phyloP scores from a whole-genome alignment of 2,113 vertebrate genomes.

The Seriola aureovittata region DNA sequence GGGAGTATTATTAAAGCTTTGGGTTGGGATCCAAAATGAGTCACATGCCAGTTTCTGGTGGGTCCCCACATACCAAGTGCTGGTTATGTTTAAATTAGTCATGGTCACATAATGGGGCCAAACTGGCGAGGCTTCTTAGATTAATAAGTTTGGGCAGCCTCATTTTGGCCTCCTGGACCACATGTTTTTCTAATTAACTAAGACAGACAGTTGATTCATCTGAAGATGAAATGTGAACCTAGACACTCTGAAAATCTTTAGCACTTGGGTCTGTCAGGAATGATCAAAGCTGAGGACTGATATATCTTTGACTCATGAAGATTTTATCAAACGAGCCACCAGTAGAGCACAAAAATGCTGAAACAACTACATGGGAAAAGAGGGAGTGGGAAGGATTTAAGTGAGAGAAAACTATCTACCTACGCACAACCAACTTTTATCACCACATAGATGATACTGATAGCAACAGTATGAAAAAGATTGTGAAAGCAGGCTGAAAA shows the following conservation, averaged over 20 bases:
- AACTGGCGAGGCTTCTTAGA: not conserved
- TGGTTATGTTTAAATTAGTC: constrained; percentile 44
- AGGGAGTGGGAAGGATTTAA: not conserved
- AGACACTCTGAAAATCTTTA: not conserved
- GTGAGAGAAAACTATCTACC: not conserved
- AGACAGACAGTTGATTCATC: constrained; percentile 9
- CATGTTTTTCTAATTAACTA: not conserved
- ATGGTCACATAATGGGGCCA: constrained; percentile 30
- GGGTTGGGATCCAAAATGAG: constrained; percentile 27
- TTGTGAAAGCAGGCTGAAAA: not conserved
- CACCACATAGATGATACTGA: not conserved
- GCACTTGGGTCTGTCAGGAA: not conserved
- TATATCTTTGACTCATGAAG: constrained; percentile 4
- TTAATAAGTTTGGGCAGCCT: not conserved
- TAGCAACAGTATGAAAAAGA: not conserved
- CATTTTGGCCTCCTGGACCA: not conserved
- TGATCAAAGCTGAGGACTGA: not conserved
- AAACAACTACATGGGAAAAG: not conserved
- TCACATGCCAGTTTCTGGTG: constrained; percentile 27
- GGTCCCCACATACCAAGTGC: constrained; percentile 19
- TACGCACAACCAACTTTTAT: not conserved
- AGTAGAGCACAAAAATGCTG: constrained; percentile 18
- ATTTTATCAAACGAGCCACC: constrained; percentile 10
- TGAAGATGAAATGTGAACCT: not conserved
- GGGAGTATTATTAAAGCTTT: constrained; percentile 5